A percentile compares a stretch with the other conserved stretches of the same genome.
Conservation (phyloP, 2,113 vertebrate species). For the Glaucidium brasilianum region DNA sequence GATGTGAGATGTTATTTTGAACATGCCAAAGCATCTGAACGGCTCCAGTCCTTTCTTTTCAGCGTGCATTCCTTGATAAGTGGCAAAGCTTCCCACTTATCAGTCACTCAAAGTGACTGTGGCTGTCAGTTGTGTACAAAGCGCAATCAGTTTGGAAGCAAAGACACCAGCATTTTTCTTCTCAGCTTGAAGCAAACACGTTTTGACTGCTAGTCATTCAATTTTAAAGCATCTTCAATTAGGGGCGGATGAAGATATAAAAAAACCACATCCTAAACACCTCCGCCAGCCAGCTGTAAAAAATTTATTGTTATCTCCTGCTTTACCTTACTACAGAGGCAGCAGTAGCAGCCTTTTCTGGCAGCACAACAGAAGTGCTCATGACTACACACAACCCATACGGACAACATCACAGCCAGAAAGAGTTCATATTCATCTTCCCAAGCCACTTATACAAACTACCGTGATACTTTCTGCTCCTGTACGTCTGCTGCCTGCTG, state of each 20-base stretch:
- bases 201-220: conserved; percentile 86
- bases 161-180: conserved; percentile 84
- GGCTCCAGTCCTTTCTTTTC: conserved; percentile 74
- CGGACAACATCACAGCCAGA: neutral
- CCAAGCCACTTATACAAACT: neutral
- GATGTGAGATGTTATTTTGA: conserved; percentile 83
- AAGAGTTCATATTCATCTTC: neutral
- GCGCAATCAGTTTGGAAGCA: conserved; percentile 78
- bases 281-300: conserved; percentile 75
- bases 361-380: conserved; percentile 19
- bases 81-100: conserved; percentile 82
- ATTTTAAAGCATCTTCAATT: conserved; percentile 86
- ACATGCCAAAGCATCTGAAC: conserved; percentile 78
- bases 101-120: conserved; percentile 84
- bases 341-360: conserved; percentile 43
- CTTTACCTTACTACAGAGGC: conserved; percentile 58
- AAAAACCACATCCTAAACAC: conserved; percentile 82
- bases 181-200: conserved; percentile 84
- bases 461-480: neutral
- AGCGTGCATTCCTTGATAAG: conserved; percentile 77
- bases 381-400: conserved; percentile 18
- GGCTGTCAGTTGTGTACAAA: conserved; percentile 84
- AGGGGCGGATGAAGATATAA: conserved; percentile 82
- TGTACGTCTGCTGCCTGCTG: neutral
- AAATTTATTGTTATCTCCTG: conserved; percentile 74